A percentile compares a stretch with the other conserved stretches of the same genome.
These are phyloP conservation scores for Orestias chungarensis DNA, from an alignment of 2,797 vertebrate genomes.

Conservation along the genomic window DNA sequence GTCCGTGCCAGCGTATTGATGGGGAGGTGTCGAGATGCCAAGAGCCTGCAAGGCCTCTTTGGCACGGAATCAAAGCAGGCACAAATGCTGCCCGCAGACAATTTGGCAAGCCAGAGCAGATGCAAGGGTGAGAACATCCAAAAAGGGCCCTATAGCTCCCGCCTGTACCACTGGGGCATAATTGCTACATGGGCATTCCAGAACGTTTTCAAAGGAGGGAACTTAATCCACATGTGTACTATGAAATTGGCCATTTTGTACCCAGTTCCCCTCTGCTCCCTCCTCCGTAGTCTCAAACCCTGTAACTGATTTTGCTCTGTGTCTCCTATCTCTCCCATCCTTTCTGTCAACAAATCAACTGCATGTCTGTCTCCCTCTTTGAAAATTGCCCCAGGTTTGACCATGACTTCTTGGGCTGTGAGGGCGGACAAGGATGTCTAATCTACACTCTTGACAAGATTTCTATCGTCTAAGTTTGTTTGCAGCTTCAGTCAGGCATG, in stretches of 20 bases:
- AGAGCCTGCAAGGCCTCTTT: constrained; percentile 74
- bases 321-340: constrained; percentile 54
- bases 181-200: constrained; percentile 84
- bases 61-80: constrained; percentile 78
- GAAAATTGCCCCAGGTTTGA: constrained; percentile 79
- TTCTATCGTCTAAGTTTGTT: constrained; percentile 67
- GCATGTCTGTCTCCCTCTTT: constrained; percentile 49
- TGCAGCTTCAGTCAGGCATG: constrained; percentile 45
- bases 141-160: constrained; percentile 70
- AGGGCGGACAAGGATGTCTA: constrained; percentile 80
- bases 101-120: constrained; percentile 73
- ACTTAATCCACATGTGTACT: constrained; percentile 85
- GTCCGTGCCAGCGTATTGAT: constrained; percentile 74
- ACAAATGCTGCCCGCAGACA: constrained; percentile 76
- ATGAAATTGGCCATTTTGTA: constrained; percentile 86
- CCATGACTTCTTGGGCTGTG: constrained; percentile 70
- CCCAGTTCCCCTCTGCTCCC: constrained; percentile 39
- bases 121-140: constrained; percentile 71
- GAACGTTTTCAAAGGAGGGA: constrained; percentile 79
- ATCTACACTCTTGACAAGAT: constrained; percentile 81
- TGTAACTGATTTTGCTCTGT: constrained; percentile 50
- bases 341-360: constrained; percentile 52
- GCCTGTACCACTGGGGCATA: constrained; percentile 73
- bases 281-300: constrained; percentile 52
- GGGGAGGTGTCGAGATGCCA: constrained; percentile 71